A percentile compares a stretch with the other conserved stretches of the same genome.
phyloP scores from a whole-genome alignment of 2,113 vertebrate species.

The Hippocampus guttulatus region DNA sequence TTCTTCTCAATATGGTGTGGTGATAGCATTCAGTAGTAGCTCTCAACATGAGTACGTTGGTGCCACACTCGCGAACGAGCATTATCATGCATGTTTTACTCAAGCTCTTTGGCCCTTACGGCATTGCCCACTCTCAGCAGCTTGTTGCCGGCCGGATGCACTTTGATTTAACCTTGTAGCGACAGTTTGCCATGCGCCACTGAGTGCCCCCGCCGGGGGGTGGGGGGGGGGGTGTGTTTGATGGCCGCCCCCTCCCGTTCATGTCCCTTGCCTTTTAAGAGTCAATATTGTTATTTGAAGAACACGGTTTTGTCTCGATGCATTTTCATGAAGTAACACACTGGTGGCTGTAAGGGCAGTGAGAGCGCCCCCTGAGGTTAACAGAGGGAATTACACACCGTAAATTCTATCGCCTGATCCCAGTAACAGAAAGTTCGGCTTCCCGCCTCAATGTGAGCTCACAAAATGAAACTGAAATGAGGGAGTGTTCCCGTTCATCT shows the following conservation, averaged over 20 bases:
- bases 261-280: slow-evolving; percentile 18
- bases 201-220: not conserved
- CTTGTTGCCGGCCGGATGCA: slow-evolving; percentile 8
- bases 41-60: slow-evolving; percentile 8
- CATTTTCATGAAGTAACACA: slow-evolving; percentile 20
- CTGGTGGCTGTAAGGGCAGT: not conserved
- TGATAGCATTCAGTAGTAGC: not conserved
- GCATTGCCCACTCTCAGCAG: not conserved
- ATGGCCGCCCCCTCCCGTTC: slow-evolving; percentile 11
- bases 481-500: too few species aligned
- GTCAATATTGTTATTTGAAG: slow-evolving; percentile 27
- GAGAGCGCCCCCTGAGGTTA: slow-evolving; percentile 12
- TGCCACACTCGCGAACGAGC: slow-evolving; percentile 6
- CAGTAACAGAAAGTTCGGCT: not conserved
- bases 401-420: not conserved
- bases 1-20: slow-evolving; percentile 3
- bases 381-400: slow-evolving; percentile 1
- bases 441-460: not conserved
- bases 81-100: slow-evolving; percentile 2
- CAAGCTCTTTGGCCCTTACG: not conserved
- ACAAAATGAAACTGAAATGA: not conserved
- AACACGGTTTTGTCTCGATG: slow-evolving; percentile 18
- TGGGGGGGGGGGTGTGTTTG: not conserved
- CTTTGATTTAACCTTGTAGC: slow-evolving; percentile 32
- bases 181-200: slow-evolving; percentile 3